Evolutionary conservation across 2,113 vertebrate genomes (phyloP), one percentile per base, ranked within the genome.

Genomic region (Corythoichthys haematopterus): DNA sequence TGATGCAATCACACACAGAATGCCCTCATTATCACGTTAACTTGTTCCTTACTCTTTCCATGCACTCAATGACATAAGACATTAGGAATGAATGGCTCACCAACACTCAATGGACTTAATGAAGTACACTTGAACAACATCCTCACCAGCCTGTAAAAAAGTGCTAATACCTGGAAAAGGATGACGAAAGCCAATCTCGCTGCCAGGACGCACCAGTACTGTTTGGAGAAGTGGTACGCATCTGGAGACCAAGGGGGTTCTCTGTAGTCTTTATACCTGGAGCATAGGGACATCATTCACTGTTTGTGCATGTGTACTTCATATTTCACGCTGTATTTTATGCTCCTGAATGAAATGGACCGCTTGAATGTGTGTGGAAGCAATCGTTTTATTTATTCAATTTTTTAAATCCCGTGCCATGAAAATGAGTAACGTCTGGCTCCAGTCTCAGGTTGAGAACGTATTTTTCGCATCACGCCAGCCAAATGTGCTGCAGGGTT

Each of bases 191-290:
- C 94, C 85, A 99, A 89, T 28, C 97, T 92, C 8, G 95, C 95
- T 6, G 97, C 95, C 48, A 99, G 82, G 70, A 99, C 91, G 0
- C 93, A 91, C 97, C 97, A 99, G 92, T 98, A 98, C 78, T 97
- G 94, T 77, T 96, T 98, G 57, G 96, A 96, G 84, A 96, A 94
- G 28, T 95, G 93, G n/a, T 99, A 99, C 0, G 92, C 89, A 0
- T 94, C 90, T 0, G 77, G 71, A 62, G 95, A 94, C 95, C 96
- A 98, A 0, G 97, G 96, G 0, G 96, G 96, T 50, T 99, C 97
- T 82, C 97, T 92, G 87, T 98, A 98, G 88, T 98, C 97, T 76
- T 98, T 98, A 84, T 96, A 99, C 86, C 97, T 99, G 78, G n/a
- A 66, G 63, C 1, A 35, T 4, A 16, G 14, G 2, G 3, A 9